Evolutionary conservation across 1,140 invertebrate species (phyloP).

Genomic region (Bombus impatiens): DNA sequence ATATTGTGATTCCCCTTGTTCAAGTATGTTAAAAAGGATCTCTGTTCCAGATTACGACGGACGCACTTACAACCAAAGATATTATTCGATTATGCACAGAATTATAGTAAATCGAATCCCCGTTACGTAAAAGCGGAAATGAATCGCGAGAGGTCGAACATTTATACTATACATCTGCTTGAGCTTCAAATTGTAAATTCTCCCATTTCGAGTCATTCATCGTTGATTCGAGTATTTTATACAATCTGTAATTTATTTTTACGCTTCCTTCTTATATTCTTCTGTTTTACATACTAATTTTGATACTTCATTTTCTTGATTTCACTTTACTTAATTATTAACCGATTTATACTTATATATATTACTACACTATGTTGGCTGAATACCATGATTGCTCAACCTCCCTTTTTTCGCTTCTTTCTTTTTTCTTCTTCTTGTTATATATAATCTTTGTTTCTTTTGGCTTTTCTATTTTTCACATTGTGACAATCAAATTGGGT

Average conservation of each 20-base stretch:
- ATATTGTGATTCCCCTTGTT: not conserved
- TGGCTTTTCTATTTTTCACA: not conserved
- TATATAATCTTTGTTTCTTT: not conserved
- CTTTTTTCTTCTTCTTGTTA: not conserved
- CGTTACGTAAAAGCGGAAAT: conserved; percentile 10
- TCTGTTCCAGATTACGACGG: not conserved
- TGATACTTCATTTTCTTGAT: too few species aligned
- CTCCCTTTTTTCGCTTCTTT: not conserved
- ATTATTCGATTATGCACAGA: not conserved
- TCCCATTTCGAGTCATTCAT: not conserved
- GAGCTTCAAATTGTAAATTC: not conserved
- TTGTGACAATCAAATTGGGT: not conserved
- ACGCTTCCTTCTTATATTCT: not conserved
- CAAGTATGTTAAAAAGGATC: not conserved
- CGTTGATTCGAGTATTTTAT: not conserved
- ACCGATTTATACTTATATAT: not conserved
- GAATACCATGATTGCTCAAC: not conserved
- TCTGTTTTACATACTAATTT: not conserved
- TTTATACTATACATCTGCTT: not conserved
- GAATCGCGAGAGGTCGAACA: conserved; percentile 10
- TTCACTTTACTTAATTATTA: not conserved
- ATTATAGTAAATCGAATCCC: conserved; percentile 11
- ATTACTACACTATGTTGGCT: not conserved
- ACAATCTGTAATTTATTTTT: not conserved
- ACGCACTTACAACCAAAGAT: not conserved